Evolutionary conservation across 23 tunicate species (phyloP).

Genomic region (Styela clava): DNA sequence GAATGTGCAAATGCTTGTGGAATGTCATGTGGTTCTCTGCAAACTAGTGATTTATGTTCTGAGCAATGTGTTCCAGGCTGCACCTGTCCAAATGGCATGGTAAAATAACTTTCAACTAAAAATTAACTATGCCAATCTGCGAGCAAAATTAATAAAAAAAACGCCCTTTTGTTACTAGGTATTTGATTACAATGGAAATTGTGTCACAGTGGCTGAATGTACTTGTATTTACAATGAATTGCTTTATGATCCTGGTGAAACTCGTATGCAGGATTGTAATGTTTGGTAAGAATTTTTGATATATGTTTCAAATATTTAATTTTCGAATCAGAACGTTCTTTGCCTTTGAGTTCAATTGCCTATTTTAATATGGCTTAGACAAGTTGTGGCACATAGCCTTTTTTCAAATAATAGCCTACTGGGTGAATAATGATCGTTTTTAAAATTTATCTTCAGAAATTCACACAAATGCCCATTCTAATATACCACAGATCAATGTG

Average conservation of each 20-base stretch:
- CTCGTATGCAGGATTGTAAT: conserved; percentile 96
- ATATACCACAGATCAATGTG: too few relatives aligned
- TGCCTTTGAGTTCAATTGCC: too few relatives aligned
- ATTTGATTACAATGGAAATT: conserved; percentile 85
- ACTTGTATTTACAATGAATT: conserved; percentile 74
- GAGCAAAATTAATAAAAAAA: too few relatives aligned
- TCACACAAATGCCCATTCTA: too few relatives aligned
- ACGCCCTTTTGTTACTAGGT: conserved; percentile 43
- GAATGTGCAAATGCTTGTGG: conserved; percentile 99
- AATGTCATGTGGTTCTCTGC: conserved; percentile 89
- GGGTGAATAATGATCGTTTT: too few relatives aligned
- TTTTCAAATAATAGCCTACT: too few relatives aligned
- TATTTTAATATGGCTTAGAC: too few relatives aligned
- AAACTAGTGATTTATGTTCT: conserved; percentile 73
- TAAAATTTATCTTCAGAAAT: too few relatives aligned
- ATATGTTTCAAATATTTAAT: not conserved
- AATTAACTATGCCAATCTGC: not conserved
- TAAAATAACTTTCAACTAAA: conserved; percentile 19
- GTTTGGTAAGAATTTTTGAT: conserved; percentile 53
- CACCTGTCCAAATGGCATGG: conserved; percentile 89
- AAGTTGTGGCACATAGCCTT: too few relatives aligned
- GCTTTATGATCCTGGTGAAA: conserved; percentile 88
- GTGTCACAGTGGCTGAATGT: conserved; percentile 71
- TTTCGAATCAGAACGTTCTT: not conserved
- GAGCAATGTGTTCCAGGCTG: conserved; percentile 98